A percentile compares a stretch with the other conserved stretches of the same genome.
Evolutionary conservation across 2,113 vertebrate species (phyloP).

Genomic region (Macquaria ambigua): DNA sequence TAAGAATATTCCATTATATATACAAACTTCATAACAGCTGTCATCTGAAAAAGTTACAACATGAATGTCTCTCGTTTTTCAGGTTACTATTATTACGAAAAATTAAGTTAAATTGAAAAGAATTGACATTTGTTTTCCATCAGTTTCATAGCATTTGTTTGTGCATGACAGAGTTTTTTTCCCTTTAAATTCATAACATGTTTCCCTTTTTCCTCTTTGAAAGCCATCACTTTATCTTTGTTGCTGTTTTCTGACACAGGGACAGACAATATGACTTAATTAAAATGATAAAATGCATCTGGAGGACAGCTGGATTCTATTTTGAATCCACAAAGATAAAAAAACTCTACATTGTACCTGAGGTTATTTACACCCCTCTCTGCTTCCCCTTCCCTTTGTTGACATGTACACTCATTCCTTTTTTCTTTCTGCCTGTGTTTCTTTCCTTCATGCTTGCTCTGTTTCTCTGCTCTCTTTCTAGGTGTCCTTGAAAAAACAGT

Average conservation of each 20-base stretch:
- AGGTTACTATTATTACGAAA: not conserved
- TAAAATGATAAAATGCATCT: constrained; percentile 36
- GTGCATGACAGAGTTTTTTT: not conserved
- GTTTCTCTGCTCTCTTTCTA: constrained; percentile 77
- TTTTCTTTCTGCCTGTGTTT: constrained; percentile 19
- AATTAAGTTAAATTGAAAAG: not conserved
- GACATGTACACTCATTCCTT: not conserved
- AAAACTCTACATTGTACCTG: constrained; percentile 11
- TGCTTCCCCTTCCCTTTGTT: not conserved
- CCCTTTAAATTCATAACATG: not conserved
- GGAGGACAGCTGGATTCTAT: constrained; percentile 32
- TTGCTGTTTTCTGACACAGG: not conserved
- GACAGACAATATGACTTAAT: constrained; percentile 24
- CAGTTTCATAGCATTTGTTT: not conserved
- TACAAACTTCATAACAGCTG: not conserved
- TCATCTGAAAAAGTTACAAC: not conserved
- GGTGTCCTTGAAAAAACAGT: constrained; percentile 89
- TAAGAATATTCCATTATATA: not conserved
- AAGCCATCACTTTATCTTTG: constrained; percentile 10
- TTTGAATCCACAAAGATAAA: constrained; percentile 26
- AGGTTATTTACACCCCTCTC: constrained; percentile 1
- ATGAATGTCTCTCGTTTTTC: too few species aligned
- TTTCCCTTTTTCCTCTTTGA: not conserved
- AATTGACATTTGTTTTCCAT: not conserved
- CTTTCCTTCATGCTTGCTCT: constrained; percentile 25